Evolutionary conservation across 2,113 vertebrate species (phyloP), one percentile per base, ranked within the genome.

Genomic region (Paralichthys olivaceus): DNA sequence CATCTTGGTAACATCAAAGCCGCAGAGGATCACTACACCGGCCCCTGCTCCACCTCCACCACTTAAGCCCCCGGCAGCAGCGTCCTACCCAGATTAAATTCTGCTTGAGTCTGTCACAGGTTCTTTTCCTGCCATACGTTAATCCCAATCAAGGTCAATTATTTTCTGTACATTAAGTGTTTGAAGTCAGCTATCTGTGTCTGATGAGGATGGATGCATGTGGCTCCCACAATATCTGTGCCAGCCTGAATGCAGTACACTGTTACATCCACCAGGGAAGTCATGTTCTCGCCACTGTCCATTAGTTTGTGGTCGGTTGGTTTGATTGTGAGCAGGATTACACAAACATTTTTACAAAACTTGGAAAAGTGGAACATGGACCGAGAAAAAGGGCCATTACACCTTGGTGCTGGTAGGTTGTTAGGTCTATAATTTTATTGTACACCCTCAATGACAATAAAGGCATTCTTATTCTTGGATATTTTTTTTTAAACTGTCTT

Each of bases 1-100:
- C 87, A 94, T 94, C 93, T 93, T 92, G 90, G 93, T 93, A 91
- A 91, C 91, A 89, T 93, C 89, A 93, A 92, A 92, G 90, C 74
- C 65, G 73, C 63, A 73, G 76, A 77, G 84, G 79, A 83, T 79
- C 75, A 72, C 77, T 76, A 28, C 54, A 64, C 62, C 49, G 5
- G n/a, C 63, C 63, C 67, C 29, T 63, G 45, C 67, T 70, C 60
- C 63, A 63, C 68, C 72, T 72, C 47, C 45, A 22, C 59, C 57
- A 74, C 55, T 28, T 81, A 40, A 40, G 37, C 45, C 45, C 19
- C 45, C 45, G 14, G 45, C 85, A 69, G 69, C 78, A 81, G 55
- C 49, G 62, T 81, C 81, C 84, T 83, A 86, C 83, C 80, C 84
- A 64, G 66, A 43, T 32, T 70, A 47, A 77, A 83, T 23, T 69